A percentile compares a stretch with the other conserved stretches of the same genome.
Evolutionary conservation across 2,113 vertebrate species (phyloP).

Genomic region (Amphiprion percula): DNA sequence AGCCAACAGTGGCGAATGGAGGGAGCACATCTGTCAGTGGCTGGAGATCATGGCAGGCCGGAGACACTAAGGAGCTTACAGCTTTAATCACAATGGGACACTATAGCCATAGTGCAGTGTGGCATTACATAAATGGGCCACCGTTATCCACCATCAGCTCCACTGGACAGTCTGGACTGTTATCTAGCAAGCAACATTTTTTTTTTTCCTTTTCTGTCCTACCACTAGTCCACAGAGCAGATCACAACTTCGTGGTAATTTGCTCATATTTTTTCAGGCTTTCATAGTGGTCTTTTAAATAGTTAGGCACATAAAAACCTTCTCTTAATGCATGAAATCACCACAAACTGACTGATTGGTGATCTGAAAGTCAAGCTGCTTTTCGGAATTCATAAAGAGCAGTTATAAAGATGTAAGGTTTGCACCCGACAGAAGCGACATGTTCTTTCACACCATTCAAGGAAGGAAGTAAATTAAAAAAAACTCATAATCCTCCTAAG

Average conservation of each 20-base stretch:
- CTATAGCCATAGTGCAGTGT: constrained; percentile 67
- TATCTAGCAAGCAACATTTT: constrained; percentile 9
- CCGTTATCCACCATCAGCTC: constrained; percentile 60
- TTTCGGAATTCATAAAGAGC: constrained; percentile 73
- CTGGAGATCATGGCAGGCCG: constrained; percentile 70
- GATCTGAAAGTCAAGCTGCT: constrained; percentile 44
- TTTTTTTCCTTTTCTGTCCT: neutral
- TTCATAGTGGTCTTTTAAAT: neutral
- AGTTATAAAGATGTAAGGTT: constrained; percentile 43
- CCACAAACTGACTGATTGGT: constrained; percentile 4
- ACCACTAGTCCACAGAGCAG: neutral
- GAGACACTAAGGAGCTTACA: constrained; percentile 83
- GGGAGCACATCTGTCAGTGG: constrained; percentile 79
- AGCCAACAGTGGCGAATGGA: constrained; percentile 56
- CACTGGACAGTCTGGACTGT: constrained; percentile 42
- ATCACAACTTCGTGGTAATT: neutral
- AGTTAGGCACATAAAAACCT: neutral
- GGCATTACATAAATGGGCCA: constrained; percentile 75
- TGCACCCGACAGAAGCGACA: neutral
- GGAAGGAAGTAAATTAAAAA: neutral
- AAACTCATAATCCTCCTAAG: constrained; percentile 46
- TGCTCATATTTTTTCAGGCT: neutral
- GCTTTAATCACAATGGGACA: constrained; percentile 80
- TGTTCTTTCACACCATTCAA: constrained; percentile 41
- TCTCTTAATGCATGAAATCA: constrained; percentile 8